phyloP scores from a whole-genome alignment of 2,797 vertebrate genomes.

The Cephalopachus bancanus region DNA sequence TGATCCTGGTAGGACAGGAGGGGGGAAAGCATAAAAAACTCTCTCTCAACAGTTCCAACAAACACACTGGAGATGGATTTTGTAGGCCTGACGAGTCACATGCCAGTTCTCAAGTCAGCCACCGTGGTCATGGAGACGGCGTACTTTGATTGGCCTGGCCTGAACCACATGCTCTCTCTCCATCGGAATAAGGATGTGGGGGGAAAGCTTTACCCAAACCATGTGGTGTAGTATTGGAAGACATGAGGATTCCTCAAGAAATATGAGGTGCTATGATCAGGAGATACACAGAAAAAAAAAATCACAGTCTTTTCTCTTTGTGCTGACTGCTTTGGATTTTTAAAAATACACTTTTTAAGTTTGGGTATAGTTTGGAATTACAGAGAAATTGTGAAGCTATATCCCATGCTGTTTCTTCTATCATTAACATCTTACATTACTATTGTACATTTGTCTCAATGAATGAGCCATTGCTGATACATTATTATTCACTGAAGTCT shows the following conservation, averaged over 20 bases:
- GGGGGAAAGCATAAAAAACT: neutral
- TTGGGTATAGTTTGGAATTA: conserved; percentile 12
- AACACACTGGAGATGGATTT: neutral
- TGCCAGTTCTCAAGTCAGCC: neutral
- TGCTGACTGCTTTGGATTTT: neutral
- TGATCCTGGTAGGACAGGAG: neutral
- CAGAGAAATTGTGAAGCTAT: neutral
- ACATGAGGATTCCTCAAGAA: neutral
- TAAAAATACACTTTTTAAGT: neutral
- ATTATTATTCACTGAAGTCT: neutral
- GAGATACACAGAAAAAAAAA: neutral
- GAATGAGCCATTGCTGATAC: neutral
- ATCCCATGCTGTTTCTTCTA: neutral
- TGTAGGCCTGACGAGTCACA: neutral
- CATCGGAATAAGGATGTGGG: neutral
- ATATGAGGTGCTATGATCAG: neutral
- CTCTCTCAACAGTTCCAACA: neutral
- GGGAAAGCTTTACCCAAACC: neutral
- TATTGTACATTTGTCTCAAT: neutral
- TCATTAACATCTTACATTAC: neutral
- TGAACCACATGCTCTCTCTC: neutral
- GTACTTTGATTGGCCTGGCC: neutral
- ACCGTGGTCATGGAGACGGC: neutral
- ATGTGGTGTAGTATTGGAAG: neutral
- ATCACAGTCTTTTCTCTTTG: neutral